Evolutionary conservation across 2,113 vertebrate species (phyloP).

Genomic region (Sitta europaea): DNA sequence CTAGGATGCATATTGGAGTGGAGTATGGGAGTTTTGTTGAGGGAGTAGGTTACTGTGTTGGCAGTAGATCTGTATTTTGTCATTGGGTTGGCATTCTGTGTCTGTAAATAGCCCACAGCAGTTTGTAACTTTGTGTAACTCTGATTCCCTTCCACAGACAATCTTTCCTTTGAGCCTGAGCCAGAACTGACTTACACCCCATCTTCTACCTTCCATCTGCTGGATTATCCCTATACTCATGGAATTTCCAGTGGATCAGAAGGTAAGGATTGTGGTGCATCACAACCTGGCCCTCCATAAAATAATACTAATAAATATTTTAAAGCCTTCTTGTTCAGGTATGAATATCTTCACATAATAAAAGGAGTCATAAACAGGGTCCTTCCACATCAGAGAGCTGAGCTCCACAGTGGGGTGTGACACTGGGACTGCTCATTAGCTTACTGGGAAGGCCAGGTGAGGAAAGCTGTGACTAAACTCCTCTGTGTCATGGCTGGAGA

Average conservation of each 20-base stretch:
- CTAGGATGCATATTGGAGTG: background rate
- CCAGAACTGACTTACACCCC: background rate
- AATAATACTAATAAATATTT: background rate
- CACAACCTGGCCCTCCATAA: background rate
- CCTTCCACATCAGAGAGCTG: background rate
- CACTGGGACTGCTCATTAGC: background rate
- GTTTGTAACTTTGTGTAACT: background rate
- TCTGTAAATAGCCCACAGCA: background rate
- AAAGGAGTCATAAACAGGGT: background rate
- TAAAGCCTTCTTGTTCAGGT: background rate
- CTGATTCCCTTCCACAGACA: conserved; percentile 45
- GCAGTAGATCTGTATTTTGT: background rate
- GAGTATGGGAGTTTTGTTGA: background rate
- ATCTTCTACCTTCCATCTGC: background rate
- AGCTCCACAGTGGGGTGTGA: background rate
- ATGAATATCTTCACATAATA: background rate
- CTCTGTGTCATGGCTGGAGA: background rate
- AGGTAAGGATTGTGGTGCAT: conserved; percentile 38
- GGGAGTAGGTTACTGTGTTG: background rate
- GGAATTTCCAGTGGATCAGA: background rate
- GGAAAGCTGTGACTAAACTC: background rate
- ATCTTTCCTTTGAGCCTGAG: conserved; percentile 55
- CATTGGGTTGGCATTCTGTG: background rate
- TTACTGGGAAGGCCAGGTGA: background rate
- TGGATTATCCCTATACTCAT: background rate